phyloP scores from a whole-genome alignment of 1,140 invertebrate genomes.

The Manduca sexta region DNA sequence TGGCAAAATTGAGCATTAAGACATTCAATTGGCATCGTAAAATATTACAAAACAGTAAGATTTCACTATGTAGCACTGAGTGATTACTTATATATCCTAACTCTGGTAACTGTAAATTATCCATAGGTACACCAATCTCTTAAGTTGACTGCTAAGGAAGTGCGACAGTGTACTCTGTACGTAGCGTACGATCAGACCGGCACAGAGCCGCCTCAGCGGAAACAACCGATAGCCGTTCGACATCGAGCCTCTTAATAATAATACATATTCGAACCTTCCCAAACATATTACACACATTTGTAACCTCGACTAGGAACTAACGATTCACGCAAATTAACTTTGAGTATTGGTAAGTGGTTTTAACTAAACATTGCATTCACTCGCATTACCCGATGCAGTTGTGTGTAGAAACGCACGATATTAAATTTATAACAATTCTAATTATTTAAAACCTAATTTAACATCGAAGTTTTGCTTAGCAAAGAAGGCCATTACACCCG shows the following conservation, averaged over 20 bases:
- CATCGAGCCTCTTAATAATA: too few species aligned
- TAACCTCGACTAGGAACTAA: too few species aligned
- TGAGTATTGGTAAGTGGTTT: too few species aligned
- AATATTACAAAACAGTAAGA: constrained; percentile 45
- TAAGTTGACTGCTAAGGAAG: constrained; percentile 26
- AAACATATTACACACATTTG: background rate
- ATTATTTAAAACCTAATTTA: too few species aligned
- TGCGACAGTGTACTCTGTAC: constrained; percentile 31
- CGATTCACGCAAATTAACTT: too few species aligned
- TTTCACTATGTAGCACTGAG: constrained; percentile 51
- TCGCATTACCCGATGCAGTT: too few species aligned
- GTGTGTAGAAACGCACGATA: too few species aligned
- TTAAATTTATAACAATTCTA: too few species aligned
- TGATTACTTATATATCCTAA: constrained; percentile 56
- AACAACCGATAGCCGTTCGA: background rate
- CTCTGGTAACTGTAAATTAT: constrained; percentile 69
- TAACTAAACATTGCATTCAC: too few species aligned
- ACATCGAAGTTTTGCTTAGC: too few species aligned
- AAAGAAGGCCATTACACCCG: too few species aligned
- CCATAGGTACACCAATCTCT: constrained; percentile 44
- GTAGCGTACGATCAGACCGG: background rate
- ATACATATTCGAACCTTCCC: too few species aligned
- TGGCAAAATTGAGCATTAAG: constrained; percentile 72
- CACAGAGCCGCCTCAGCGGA: background rate
- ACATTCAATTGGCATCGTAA: constrained; percentile 62